Evolutionary conservation across 2,888 invertebrate species (phyloP).

Genomic region (Meta bourneti): DNA sequence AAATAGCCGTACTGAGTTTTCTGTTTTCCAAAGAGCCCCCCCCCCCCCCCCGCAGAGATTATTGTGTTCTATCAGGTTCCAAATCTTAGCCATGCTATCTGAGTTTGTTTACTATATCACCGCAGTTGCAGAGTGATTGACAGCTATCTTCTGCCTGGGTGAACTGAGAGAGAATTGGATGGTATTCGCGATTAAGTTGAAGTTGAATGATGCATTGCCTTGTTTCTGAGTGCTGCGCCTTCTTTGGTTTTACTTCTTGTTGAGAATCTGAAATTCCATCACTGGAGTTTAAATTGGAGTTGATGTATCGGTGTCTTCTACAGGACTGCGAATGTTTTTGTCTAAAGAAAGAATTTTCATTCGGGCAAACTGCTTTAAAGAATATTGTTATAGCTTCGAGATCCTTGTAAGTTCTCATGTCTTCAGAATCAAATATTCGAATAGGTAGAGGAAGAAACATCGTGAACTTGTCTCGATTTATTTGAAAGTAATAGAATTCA

Average conservation of each 20-base stretch:
- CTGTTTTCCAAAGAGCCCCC: too few relatives aligned
- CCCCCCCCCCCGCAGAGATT: too few relatives aligned
- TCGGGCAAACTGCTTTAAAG: too few relatives aligned
- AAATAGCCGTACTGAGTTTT: too few relatives aligned
- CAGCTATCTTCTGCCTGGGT: constrained; percentile 28
- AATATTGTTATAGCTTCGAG: too few relatives aligned
- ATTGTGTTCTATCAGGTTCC: constrained; percentile 7
- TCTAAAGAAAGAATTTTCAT: too few relatives aligned
- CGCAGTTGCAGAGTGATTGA: neutral
- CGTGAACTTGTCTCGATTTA: too few relatives aligned
- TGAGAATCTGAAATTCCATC: neutral
- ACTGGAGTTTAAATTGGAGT: neutral
- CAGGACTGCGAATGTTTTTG: too few relatives aligned
- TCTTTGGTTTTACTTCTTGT: neutral
- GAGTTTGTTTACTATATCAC: neutral
- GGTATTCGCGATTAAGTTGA: neutral
- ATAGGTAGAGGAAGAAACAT: too few relatives aligned
- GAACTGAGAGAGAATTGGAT: neutral
- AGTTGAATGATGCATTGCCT: neutral
- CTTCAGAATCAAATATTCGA: too few relatives aligned
- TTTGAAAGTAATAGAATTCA: too few relatives aligned
- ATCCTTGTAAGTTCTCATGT: too few relatives aligned
- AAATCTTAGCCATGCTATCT: constrained; percentile 24
- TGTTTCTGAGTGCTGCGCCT: neutral
- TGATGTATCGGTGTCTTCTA: neutral